Evolutionary conservation across 1,140 invertebrate genomes (phyloP), one percentile per base, ranked within the genome.

Genomic region (Steinernema feltiae): DNA sequence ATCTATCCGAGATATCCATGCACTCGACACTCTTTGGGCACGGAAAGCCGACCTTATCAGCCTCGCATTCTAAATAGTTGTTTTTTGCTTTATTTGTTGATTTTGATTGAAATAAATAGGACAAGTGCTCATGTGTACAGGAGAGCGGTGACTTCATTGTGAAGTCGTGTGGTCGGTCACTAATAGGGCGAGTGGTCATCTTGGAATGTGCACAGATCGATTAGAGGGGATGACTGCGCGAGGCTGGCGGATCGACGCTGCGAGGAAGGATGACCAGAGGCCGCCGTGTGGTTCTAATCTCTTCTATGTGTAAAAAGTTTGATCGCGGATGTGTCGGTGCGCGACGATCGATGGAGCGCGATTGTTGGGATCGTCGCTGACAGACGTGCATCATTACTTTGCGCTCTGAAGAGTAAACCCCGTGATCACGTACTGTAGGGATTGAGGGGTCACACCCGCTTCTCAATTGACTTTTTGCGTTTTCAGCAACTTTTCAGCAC

Each of bases 1-100:
- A 73, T 24, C 46, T 82, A 2, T 69, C 78, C 18, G 81, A 84
- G 46, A 73, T 48, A 2, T 72, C 73, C 17, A 78, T 79, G 27
- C 80, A 82, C 48, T 71, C 75, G n/a, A 29, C 76, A 27, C 75
- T 82, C 12, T 82, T 82, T 72, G 76, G 75, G 46, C 79, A 79
- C 72, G 76, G 71, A 1, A 81, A 81, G 46, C 78, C 78, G n/a
- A 78, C 78, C 2, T 74, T 79, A 75, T 32, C 76, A 1, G 53
- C 53, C n/a, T 7, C 41, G 41, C 41, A 46, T n/a, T 12, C 41
- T 3, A n/a, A 63, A 63, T 63, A 63, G 53, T 17, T 63, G 12
- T 27, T 63, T 12, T 63, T 63, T 63, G 12, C 18, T 18, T 41
- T 41, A 41, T 63, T 63, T 63, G 53, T 63, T 63, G 53, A 63